Evolutionary conservation across 2,888 invertebrate genomes (phyloP).

Genomic region (Malachius bipustulatus): DNA sequence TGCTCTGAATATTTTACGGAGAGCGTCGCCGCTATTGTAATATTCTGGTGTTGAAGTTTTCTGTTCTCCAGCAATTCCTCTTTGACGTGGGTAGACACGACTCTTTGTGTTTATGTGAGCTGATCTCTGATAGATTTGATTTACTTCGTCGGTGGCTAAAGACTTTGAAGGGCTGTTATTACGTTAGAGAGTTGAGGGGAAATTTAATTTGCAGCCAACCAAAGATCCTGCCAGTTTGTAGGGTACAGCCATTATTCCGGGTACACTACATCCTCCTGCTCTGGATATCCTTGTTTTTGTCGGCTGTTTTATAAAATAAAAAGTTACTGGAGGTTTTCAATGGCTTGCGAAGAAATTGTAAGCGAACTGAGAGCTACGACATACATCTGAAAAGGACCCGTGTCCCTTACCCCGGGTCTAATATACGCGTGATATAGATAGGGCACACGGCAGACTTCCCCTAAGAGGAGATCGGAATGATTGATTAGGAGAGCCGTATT

Average conservation of each 20-base stretch:
- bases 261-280: background rate
- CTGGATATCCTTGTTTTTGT: background rate
- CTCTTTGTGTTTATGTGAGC: slow-evolving; percentile 2
- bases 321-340: background rate
- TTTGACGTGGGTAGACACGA: no score
- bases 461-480: slow-evolving; percentile 2
- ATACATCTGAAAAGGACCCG: no score
- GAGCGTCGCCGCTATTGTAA: no score
- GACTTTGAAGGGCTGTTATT: background rate
- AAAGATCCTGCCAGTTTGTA: background rate
- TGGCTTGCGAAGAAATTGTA: background rate
- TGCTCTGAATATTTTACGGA: no score
- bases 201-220: background rate
- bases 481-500: slow-evolving; percentile 1
- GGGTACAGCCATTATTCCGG: slow-evolving; percentile 1
- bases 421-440: no score
- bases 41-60: no score
- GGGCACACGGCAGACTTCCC: no score
- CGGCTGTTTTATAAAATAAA: slow-evolving; percentile 1
- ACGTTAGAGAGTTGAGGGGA: no score
- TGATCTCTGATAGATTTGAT: background rate
- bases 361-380: slow-evolving; percentile 1
- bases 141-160: slow-evolving; percentile 1
- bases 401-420: no score
- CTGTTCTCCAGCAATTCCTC: no score